Evolutionary conservation across 1,140 invertebrate genomes (phyloP).

Genomic region (Diorhabda carinulata): DNA sequence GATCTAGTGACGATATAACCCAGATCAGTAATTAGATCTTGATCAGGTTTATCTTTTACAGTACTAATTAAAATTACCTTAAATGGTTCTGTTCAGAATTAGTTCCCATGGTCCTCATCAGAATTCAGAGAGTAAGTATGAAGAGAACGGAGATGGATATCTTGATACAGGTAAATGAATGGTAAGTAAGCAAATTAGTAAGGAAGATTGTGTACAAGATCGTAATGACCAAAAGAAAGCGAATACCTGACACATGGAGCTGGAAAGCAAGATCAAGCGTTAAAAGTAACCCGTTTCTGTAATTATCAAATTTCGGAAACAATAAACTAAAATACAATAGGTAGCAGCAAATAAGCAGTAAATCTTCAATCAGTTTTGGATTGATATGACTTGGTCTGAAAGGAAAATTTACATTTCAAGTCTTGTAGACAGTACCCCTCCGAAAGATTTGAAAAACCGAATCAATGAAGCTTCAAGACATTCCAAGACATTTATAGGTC

Average conservation of each 20-base stretch:
- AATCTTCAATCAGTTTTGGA: background rate
- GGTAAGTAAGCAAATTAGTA: background rate
- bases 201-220: background rate
- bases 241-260: background rate
- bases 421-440: background rate
- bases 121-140: background rate
- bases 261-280: background rate
- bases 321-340: too few species aligned
- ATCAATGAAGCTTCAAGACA: background rate
- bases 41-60: too few species aligned
- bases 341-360: background rate
- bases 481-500: background rate
- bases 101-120: too few species aligned
- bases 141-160: constrained; percentile 5
- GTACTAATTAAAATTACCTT: too few species aligned
- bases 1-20: too few species aligned
- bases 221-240: constrained; percentile 3
- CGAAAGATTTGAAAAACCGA: background rate
- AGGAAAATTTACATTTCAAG: constrained; percentile 5
- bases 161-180: constrained; percentile 1
- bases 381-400: background rate
- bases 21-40: too few species aligned
- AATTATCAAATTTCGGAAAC: background rate
- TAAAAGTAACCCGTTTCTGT: background rate
- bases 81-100: too few species aligned